These are phyloP conservation scores for Halichoeres trimaculatus DNA, from an alignment of 2,113 vertebrate genomes.

Conservation along the genomic window DNA sequence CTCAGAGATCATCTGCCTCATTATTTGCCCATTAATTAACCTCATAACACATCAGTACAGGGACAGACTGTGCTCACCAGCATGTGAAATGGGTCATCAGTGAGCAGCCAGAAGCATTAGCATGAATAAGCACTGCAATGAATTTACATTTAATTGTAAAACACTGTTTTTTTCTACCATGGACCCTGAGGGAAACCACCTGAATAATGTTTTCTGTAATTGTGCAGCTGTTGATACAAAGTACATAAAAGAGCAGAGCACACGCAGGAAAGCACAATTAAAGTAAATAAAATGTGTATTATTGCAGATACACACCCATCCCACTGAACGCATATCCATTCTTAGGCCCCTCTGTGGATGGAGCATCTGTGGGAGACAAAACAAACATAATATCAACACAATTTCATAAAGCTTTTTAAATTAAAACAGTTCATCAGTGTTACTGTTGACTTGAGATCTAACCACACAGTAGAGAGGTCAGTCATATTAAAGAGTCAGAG, in stretches of 20 bases:
- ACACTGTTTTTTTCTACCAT: not conserved
- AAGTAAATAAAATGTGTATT: slow-evolving; percentile 3
- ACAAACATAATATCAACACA: slow-evolving; percentile 18
- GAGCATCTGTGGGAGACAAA: slow-evolving; percentile 58
- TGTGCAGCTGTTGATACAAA: not conserved
- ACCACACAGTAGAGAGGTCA: not conserved
- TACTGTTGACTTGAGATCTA: not conserved
- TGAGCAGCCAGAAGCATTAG: slow-evolving; percentile 26
- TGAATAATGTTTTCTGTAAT: slow-evolving; percentile 1
- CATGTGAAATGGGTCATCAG: slow-evolving; percentile 60
- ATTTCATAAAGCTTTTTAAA: not conserved
- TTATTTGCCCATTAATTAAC: slow-evolving; percentile 70
- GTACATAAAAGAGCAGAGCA: not conserved
- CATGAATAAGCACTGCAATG: slow-evolving; percentile 45
- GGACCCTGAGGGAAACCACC: not conserved
- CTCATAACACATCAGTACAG: slow-evolving; percentile 23
- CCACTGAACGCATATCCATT: slow-evolving; percentile 90
- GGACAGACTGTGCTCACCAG: slow-evolving; percentile 50
- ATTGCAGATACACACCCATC: slow-evolving; percentile 76
- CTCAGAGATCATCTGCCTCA: slow-evolving; percentile 59
- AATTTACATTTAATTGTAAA: slow-evolving; percentile 3
- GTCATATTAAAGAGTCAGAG: not conserved
- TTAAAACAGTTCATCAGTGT: slow-evolving; percentile 15
- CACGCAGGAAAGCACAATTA: slow-evolving; percentile 11
- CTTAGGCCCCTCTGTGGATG: slow-evolving; percentile 83